Evolutionary conservation across 1,140 invertebrate species (phyloP).

Genomic region (Pararge aegeria): DNA sequence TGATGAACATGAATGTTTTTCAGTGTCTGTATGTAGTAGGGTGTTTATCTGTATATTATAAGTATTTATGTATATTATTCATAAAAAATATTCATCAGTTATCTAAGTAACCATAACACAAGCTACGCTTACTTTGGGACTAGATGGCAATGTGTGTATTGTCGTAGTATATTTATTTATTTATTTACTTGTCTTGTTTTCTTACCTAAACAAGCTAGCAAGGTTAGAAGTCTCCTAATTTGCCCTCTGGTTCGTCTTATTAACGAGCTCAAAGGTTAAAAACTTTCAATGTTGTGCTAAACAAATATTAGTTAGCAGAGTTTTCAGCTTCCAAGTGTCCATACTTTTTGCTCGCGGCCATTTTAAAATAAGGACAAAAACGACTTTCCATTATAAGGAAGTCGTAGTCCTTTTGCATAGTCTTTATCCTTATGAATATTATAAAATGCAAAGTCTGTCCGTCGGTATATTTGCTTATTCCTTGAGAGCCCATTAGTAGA

Average conservation of each 20-base stretch:
- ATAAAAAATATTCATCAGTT: too few relatives aligned
- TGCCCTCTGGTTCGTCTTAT: not conserved
- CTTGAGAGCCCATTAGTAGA: slow-evolving; percentile 21
- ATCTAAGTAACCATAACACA: too few relatives aligned
- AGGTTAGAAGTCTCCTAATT: too few relatives aligned
- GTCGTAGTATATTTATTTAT: too few relatives aligned
- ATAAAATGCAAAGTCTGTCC: slow-evolving; percentile 27
- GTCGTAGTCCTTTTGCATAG: slow-evolving; percentile 10
- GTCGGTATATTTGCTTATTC: slow-evolving; percentile 22
- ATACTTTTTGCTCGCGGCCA: slow-evolving; percentile 6
- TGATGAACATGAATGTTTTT: too few relatives aligned
- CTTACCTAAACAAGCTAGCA: too few relatives aligned
- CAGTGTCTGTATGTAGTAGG: too few relatives aligned
- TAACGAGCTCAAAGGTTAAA: not conserved
- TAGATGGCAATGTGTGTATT: too few relatives aligned
- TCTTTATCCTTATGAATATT: slow-evolving; percentile 28
- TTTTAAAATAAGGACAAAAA: slow-evolving; percentile 15
- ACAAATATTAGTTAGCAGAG: slow-evolving; percentile 1
- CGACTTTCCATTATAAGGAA: slow-evolving; percentile 10
- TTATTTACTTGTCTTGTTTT: too few relatives aligned
- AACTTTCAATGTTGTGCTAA: not conserved
- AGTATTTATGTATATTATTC: too few relatives aligned
- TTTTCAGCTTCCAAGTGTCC: not conserved
- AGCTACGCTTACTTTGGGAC: too few relatives aligned
- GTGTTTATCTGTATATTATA: too few relatives aligned